phyloP scores from a whole-genome alignment of 1,140 invertebrate genomes.

The Phocides pigmalion region DNA sequence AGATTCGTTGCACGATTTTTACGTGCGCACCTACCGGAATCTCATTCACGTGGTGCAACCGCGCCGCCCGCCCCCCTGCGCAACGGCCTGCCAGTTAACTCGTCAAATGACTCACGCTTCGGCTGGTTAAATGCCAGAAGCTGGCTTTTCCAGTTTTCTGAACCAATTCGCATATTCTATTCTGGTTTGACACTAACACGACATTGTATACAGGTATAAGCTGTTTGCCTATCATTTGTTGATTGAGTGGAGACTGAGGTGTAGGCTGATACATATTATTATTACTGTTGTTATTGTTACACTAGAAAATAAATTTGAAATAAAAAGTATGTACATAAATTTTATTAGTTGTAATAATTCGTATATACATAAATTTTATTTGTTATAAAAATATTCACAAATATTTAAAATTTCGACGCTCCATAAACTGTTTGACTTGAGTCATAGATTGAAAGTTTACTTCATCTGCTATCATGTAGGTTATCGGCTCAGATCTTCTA shows the following conservation, averaged over 20 bases:
- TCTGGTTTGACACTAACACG: conserved; percentile 50
- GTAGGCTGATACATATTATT: not conserved
- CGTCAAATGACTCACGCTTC: conserved; percentile 80
- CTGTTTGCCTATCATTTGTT: conserved; percentile 42
- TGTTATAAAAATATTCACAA: too few species aligned
- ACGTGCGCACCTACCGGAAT: conserved; percentile 82
- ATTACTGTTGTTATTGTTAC: too few species aligned
- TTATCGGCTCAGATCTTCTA: conserved; percentile 25
- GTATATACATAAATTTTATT: too few species aligned
- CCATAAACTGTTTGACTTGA: not conserved
- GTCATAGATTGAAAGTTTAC: not conserved
- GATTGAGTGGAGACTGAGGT: conserved; percentile 18
- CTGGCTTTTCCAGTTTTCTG: conserved; percentile 80
- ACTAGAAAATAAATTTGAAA: too few species aligned
- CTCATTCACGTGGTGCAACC: conserved; percentile 79
- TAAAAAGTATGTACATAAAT: too few species aligned
- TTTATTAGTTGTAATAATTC: too few species aligned
- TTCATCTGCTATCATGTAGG: conserved; percentile 8
- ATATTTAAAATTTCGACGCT: too few species aligned
- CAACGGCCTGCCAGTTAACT: conserved; percentile 72
- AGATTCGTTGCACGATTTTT: conserved; percentile 84
- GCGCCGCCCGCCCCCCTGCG: conserved; percentile 56
- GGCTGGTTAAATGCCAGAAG: conserved; percentile 78
- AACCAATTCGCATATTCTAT: conserved; percentile 74
- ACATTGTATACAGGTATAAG: conserved; percentile 49